Conservation (phyloP, 2,888 invertebrate species). For the Cordilura impudica region DNA sequence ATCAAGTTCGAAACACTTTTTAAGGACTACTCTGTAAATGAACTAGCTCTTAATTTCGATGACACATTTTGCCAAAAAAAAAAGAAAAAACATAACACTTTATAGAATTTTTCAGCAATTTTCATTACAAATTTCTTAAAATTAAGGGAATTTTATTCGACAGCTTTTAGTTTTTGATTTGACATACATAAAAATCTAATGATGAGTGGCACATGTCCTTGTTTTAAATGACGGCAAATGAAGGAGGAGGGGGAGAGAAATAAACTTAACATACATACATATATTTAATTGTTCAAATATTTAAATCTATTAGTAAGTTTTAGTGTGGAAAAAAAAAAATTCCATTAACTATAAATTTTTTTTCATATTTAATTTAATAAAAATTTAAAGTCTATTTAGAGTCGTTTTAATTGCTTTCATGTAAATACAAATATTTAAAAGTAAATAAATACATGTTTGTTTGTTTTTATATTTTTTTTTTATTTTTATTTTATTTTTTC, state of each 20-base stretch:
- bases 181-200: conserved; percentile 38
- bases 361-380: not conserved
- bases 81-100: conserved; percentile 14
- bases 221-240: not conserved
- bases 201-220: conserved; percentile 59
- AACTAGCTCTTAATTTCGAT: conserved; percentile 50
- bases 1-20: conserved; percentile 33
- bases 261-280: not conserved
- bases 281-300: conserved; percentile 29
- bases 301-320: conserved; percentile 32
- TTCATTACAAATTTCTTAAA: not conserved
- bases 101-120: conserved; percentile 4
- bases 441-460: not conserved
- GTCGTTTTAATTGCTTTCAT: not conserved
- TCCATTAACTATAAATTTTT: not conserved
- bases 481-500: conserved; percentile 12
- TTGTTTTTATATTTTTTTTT: conserved; percentile 16
- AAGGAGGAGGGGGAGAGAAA: not conserved
- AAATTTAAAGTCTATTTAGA: not conserved
- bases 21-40: not conserved
- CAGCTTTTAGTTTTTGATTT: conserved; percentile 49
- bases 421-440: not conserved
- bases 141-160: conserved; percentile 29
- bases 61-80: conserved; percentile 31
- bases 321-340: not conserved